Evolutionary conservation across 2,113 vertebrate species (phyloP).

Genomic region (Ictidomys tridecemlineatus): DNA sequence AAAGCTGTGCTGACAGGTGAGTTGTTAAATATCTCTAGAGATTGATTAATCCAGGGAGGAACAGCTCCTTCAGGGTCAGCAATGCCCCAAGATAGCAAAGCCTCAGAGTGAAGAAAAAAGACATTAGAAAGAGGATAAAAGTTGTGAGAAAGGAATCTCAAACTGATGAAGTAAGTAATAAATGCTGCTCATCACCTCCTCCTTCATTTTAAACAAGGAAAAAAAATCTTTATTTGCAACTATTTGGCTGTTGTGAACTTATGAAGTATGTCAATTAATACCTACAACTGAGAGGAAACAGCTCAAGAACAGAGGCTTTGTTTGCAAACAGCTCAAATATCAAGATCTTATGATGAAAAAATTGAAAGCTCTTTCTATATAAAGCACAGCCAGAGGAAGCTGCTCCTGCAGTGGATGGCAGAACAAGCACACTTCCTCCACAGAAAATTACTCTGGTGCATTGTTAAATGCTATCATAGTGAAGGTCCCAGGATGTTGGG

Average conservation of each 20-base stretch:
- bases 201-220: background rate
- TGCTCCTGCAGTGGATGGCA: background rate
- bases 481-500: background rate
- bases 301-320: slow-evolving; percentile 16
- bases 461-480: accelerated
- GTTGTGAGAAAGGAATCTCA: background rate
- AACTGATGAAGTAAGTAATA: background rate
- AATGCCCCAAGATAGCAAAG: background rate
- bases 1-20: background rate
- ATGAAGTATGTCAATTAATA: background rate
- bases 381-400: background rate
- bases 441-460: accelerated
- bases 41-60: background rate
- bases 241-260: background rate
- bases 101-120: background rate
- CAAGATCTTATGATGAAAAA: background rate
- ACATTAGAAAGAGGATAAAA: background rate
- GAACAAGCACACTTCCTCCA: background rate
- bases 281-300: background rate
- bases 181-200: background rate
- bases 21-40: background rate
- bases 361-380: background rate
- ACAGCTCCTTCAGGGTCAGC: background rate
- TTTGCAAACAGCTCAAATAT: background rate
- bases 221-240: background rate